Evolutionary conservation across 2,113 vertebrate genomes (phyloP).

Genomic region (Physeter macrocephalus): DNA sequence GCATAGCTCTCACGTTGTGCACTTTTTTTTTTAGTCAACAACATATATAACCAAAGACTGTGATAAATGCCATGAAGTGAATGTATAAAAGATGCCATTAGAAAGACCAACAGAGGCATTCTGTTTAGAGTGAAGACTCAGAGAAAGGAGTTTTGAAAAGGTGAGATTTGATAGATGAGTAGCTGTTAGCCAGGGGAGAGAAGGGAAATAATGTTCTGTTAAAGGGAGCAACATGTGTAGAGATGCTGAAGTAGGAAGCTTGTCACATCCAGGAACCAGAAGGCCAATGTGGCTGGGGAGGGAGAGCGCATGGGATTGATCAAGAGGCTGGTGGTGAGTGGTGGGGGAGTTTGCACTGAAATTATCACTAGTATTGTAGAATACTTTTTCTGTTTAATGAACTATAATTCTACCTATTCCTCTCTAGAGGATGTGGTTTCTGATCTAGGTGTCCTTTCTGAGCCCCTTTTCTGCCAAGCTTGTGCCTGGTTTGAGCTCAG

Average conservation of each 20-base stretch:
- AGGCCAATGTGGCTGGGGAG: not conserved
- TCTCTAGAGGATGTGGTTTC: not conserved
- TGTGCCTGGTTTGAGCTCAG: not conserved
- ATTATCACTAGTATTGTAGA: not conserved
- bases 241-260: not conserved
- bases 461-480: not conserved
- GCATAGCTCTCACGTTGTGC: too few relatives aligned
- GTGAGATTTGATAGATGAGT: not conserved
- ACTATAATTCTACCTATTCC: not conserved
- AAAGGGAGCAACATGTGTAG: not conserved
- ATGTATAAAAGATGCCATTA: not conserved
- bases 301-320: rapidly evolving
- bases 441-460: not conserved
- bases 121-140: not conserved
- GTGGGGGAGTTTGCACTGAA: not conserved
- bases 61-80: not conserved
- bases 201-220: not conserved
- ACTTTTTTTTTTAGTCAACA: too few relatives aligned
- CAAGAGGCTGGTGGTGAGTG: not conserved
- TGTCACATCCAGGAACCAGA: not conserved
- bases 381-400: not conserved
- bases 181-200: not conserved
- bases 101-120: not conserved
- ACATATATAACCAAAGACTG: not conserved
- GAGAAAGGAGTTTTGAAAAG: not conserved